phyloP scores from a whole-genome alignment of 2,888 invertebrate species.

The Diaperis boleti region DNA sequence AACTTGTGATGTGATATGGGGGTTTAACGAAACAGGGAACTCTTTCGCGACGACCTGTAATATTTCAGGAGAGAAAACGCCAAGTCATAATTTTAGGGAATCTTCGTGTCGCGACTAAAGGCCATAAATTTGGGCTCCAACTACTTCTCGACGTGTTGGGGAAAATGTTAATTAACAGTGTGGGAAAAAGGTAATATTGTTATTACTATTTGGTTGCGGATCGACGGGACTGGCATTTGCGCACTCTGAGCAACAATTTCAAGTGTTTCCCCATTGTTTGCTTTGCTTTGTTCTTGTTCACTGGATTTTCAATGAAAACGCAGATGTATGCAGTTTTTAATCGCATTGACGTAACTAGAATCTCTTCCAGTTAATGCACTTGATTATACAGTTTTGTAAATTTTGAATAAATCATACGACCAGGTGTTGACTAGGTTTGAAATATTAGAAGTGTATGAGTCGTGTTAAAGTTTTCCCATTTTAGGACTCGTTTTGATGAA shows the following conservation, averaged over 20 bases:
- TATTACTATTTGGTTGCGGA: background rate
- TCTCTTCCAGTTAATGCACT: too few relatives aligned
- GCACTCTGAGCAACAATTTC: background rate
- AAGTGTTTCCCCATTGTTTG: background rate
- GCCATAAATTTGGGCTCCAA: too few relatives aligned
- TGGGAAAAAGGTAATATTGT: background rate
- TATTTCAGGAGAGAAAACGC: too few relatives aligned
- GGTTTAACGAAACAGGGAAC: background rate
- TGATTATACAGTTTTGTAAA: too few relatives aligned
- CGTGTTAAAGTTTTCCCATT: too few relatives aligned
- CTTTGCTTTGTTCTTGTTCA: background rate
- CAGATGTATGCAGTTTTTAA: conserved; percentile 1
- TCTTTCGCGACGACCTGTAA: background rate
- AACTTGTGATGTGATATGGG: background rate
- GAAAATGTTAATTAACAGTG: background rate
- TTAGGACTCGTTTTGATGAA: too few relatives aligned
- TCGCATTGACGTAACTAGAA: background rate
- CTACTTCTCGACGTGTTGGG: too few relatives aligned
- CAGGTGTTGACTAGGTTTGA: too few relatives aligned
- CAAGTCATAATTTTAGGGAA: too few relatives aligned
- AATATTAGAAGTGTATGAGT: too few relatives aligned
- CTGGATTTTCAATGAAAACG: background rate
- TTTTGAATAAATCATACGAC: too few relatives aligned
- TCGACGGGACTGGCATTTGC: background rate
- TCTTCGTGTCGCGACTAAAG: too few relatives aligned